These are phyloP conservation scores for Eupithecia subumbrata DNA, from an alignment of 2,888 invertebrate genomes.

Conservation along the genomic window DNA sequence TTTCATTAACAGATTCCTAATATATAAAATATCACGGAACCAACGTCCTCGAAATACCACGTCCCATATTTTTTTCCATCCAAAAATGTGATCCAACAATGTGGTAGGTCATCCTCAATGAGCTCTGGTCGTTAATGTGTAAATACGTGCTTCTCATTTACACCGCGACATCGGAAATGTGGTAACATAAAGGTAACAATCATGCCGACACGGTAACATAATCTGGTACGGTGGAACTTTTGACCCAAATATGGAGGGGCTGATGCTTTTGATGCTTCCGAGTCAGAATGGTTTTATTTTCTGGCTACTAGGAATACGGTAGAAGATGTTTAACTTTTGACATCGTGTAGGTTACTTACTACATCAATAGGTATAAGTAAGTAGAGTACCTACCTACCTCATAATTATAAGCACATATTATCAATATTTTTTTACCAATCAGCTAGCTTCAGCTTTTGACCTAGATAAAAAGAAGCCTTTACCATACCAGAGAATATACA, in stretches of 20 bases:
- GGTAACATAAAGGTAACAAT: constrained; percentile 31
- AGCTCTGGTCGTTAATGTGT: constrained; percentile 65
- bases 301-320: not conserved
- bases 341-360: not conserved
- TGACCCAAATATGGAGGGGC: constrained; percentile 23
- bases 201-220: constrained; percentile 9
- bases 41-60: constrained; percentile 18
- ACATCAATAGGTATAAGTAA: not conserved
- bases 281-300: not conserved
- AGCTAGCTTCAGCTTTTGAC: no score
- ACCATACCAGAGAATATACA: no score
- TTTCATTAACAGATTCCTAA: not conserved
- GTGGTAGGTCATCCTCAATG: constrained; percentile 73
- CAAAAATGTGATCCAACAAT: constrained; percentile 63
- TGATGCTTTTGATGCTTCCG: constrained; percentile 15
- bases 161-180: constrained; percentile 48
- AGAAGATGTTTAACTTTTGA: constrained; percentile 1
- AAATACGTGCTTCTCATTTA: constrained; percentile 70
- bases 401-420: no score
- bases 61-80: constrained; percentile 37
- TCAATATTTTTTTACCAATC: no score
- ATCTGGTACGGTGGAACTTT: constrained; percentile 17
- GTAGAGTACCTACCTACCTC: no score
- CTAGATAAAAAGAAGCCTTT: no score
- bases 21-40: constrained; percentile 39